Base-by-base conservation (phyloP, 2,888 invertebrate genomes). In the Dryobotodes eremita region DNA sequence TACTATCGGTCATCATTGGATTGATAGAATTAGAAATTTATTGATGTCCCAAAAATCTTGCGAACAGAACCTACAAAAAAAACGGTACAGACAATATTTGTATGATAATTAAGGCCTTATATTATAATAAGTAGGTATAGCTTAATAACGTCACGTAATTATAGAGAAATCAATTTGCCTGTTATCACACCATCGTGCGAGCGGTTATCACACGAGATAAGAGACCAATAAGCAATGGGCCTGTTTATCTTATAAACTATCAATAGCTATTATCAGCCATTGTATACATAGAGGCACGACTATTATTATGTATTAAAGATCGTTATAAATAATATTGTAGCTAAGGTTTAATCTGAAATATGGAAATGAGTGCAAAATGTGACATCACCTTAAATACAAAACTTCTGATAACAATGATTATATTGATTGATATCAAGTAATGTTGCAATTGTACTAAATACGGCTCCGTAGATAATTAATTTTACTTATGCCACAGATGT, bases 131-230 rank as follows among this genome's bases (percentile, higher is more conserved):
- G 10, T 50, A 23, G 11, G 11, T 53, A 59, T 17, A 13, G 20
- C 50, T 57, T 42, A 64, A 68, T 50, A 80, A 55, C 59, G 48
- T 66, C 59, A 42, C 36, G 69, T 75, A 79, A 79, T 89, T 85
- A 83, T 78, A 69, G 61, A 62, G 70, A 81, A 89, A 88, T 83
- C 86, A 79, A 88, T 88, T 85, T 74, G 71, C 23, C 42, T 65
- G 71, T 77, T 89, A 88, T 88, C 88, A 48, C 31, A 10, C 23
- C 78, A 88, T 83, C 86, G 79, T 68, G 8, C 68, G 72, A 62
- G 57, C 59, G 57, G 71, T 78, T 89, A 88, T 89, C 89, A 71
- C 55, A 17, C 53, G 57, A 80, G 83, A 80, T 89, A 88, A 83
- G 65, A 36, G 42, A 50, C 81, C 71, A 82, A 89, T 83, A 77